Base-by-base conservation (phyloP, 2,113 vertebrate species). In the Malurus elegans region DNA sequence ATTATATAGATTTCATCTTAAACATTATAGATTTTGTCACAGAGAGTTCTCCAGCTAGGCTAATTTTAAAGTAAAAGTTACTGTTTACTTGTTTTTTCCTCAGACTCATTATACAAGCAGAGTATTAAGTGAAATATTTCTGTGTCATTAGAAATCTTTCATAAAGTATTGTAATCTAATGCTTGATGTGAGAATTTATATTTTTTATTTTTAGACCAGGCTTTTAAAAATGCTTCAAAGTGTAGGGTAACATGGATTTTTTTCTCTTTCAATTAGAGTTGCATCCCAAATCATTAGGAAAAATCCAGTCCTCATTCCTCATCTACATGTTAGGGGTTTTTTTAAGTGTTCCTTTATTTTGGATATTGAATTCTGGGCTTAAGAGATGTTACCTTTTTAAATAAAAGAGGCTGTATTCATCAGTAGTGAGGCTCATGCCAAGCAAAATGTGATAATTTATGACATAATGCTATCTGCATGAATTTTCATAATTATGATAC, bases 401-500 rank as follows among this genome's bases (percentile, higher is more conserved):
- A 62, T 82, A 83, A 58, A 16, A 70, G 47, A 61, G 47, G 8
- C 66, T 67, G 19, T 40, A 51, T 92, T 97, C 51, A 2, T 40
- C 62, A 81, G 47, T 73, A 71, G 34, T 53, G 78, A 73, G 31
- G 31, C 21, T 84, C 44, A 14, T 75, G 78, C 72, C 69, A 96
- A 96, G 95, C 90, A 95, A 95, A 90, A 92, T 70, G 47, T 70
- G 24, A 21, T 95, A 90, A 95, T 96, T 96, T 95, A 90, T 94
- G 62, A 62, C 81, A 89, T 92, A 88, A 87, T 93, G 95, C 91
- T 96, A 44, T 54, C 54, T 97, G 94, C 92, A 90, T 96, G 95
- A 97, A 91, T 96, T 96, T 91, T 97, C 97, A 96, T 93, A 96
- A 97, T 95, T 92, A 90, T 3, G 0, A 91, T 70, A 79, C 80